Evolutionary conservation across 2,888 invertebrate genomes (phyloP), one percentile per base, ranked within the genome.

Genomic region (Ceraclea dissimilis): DNA sequence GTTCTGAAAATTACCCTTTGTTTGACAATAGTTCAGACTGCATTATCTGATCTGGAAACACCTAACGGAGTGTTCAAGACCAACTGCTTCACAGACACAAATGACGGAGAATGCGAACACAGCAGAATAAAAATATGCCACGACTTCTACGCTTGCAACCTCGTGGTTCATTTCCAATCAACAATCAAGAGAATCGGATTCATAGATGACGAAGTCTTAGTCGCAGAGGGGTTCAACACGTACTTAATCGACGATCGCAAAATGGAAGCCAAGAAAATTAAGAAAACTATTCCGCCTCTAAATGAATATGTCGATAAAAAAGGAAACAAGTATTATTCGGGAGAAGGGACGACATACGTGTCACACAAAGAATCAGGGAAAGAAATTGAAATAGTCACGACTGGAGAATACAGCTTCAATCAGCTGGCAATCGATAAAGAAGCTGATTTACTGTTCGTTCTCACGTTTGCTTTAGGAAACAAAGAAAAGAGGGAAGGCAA

Each of bases 321-420:
- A 46, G 57, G 57, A 1, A 57, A 57, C 22, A 53, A 34, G 17
- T 57, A 57, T 26, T 57, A 53, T 17, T 11, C 50, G 1, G 53
- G 57, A n/a, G 57, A 54, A 4, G 57, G 57, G 1, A 57, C 57
- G 11, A 54, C 53, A 6, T 57, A 57, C 19, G 50, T 57, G 1
- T 49, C 43, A n/a, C 21, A 50, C 17, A 21, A n/a, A 18, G 53
- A 53, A 18, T 49, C 49, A 6, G 57, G 57, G 6, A 50, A 57
- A 47, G 57, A 57, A 51, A 53, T 57, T 10, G 57, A 57, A 51
- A 57, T 57, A 1, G 19, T 57, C 10, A 57, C 57, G 2, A 57
- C 57, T 2, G 57, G 57, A 50, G 50, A 46, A 17, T 54, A 57
- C 19, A 57, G 57, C 11, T 57, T 31, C 22, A 57, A 57, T n/a